Percentiles rank a stretch among this genome's conserved stretches.
These are phyloP conservation scores for Bovichtus variegatus DNA, from an alignment of 2,797 vertebrate genomes.

Conservation along the genomic window DNA sequence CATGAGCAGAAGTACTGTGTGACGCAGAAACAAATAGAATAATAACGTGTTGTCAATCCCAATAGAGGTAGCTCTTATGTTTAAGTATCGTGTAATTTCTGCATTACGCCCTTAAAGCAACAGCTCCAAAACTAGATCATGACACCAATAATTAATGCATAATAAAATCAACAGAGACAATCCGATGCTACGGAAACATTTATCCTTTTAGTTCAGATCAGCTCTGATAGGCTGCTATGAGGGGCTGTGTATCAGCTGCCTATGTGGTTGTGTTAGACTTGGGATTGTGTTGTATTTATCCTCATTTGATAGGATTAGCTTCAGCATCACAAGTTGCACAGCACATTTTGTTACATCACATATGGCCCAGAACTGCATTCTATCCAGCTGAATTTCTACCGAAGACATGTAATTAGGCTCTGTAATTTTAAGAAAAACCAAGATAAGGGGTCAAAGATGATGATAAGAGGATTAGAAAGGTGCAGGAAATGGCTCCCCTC, in stretches of 20 bases:
- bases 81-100: background rate
- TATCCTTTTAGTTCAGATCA: slow-evolving; percentile 42
- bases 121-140: background rate
- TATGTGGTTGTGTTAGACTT: slow-evolving; percentile 73
- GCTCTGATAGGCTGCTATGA: slow-evolving; percentile 44
- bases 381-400: slow-evolving; percentile 34
- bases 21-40: background rate
- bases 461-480: slow-evolving; percentile 65
- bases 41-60: background rate
- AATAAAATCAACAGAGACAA: background rate
- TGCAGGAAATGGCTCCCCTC: slow-evolving; percentile 50
- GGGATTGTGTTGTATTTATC: slow-evolving; percentile 71
- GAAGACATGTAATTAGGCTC: slow-evolving; percentile 64
- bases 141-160: background rate
- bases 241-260: slow-evolving; percentile 56
- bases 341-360: slow-evolving; percentile 61
- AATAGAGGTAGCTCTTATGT: background rate
- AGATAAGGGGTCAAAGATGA: slow-evolving; percentile 55
- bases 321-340: slow-evolving; percentile 50
- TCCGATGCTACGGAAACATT: slow-evolving; percentile 19
- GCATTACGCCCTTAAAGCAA: background rate
- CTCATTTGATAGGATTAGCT: slow-evolving; percentile 79
- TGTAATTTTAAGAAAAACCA: slow-evolving; percentile 51
- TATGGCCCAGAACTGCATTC: slow-evolving; percentile 43
- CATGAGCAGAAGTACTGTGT: background rate